A percentile compares a stretch with the other conserved stretches of the same genome.
phyloP scores from a whole-genome alignment of 2,888 invertebrate genomes.

The Drosophila cyrtoloma region DNA sequence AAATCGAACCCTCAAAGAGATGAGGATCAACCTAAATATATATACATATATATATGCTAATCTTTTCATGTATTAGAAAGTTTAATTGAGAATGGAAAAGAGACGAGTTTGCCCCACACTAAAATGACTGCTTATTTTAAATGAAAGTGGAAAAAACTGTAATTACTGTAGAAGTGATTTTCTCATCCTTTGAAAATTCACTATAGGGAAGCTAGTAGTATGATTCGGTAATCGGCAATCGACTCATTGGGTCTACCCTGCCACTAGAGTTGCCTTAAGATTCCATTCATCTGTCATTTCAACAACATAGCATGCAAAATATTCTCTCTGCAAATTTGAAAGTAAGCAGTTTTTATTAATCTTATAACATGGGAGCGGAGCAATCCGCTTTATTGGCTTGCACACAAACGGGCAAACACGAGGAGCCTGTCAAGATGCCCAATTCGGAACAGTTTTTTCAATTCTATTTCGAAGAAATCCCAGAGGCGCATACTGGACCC shows the following conservation, averaged over 20 bases:
- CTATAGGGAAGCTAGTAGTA: background rate
- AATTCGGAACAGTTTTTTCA: constrained; percentile 59
- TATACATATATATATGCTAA: too few relatives aligned
- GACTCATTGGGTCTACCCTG: background rate
- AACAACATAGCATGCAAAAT: background rate
- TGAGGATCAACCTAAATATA: too few relatives aligned
- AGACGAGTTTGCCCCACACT: background rate
- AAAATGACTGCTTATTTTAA: background rate
- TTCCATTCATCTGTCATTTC: constrained; percentile 8
- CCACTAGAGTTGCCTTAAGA: background rate
- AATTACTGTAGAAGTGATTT: background rate
- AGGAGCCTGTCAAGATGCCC: constrained; percentile 25
- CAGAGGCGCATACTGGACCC: constrained; percentile 51
- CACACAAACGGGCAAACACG: constrained; percentile 53
- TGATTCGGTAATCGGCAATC: background rate
- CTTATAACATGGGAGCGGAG: constrained; percentile 60
- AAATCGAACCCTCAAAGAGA: background rate
- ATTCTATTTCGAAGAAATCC: constrained; percentile 54
- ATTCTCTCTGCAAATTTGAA: background rate
- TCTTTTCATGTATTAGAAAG: background rate
- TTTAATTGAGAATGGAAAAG: background rate
- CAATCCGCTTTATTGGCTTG: constrained; percentile 65
- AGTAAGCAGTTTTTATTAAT: background rate
- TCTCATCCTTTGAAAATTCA: background rate
- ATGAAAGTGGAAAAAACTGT: background rate